phyloP scores from a whole-genome alignment of 2,888 invertebrate species.

The Dusona sp. region DNA sequence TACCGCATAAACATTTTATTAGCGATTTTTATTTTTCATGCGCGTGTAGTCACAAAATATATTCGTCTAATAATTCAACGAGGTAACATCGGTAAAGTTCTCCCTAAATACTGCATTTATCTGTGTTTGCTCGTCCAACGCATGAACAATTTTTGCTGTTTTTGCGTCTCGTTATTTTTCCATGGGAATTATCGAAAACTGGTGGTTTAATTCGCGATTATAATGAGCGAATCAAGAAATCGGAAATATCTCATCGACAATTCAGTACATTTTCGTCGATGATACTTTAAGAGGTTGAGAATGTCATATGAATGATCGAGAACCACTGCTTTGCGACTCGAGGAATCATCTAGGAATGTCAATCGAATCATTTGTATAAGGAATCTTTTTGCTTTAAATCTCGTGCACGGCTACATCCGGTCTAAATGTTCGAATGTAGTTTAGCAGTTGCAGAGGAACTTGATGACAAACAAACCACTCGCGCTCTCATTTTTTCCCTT shows the following conservation, averaged over 20 bases:
- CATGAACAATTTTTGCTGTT: background rate
- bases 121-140: background rate
- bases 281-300: background rate
- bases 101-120: slow-evolving; percentile 27
- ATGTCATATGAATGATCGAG: background rate
- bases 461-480: background rate
- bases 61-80: slow-evolving; percentile 78
- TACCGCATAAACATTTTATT: slow-evolving; percentile 79
- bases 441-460: background rate
- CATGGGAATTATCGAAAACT: background rate
- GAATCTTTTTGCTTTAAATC: background rate
- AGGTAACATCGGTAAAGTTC: slow-evolving; percentile 75
- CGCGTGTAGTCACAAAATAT: slow-evolving; percentile 79
- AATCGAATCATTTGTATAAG: background rate
- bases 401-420: slow-evolving; percentile 10
- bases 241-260: background rate
- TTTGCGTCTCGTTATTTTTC: background rate
- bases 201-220: background rate
- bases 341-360: slow-evolving; percentile 19
- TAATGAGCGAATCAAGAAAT: background rate
- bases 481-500: background rate
- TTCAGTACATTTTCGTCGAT: background rate
- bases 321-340: background rate
- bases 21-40: slow-evolving; percentile 74
- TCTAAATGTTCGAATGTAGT: slow-evolving; percentile 1